Percentiles rank a stretch among this genome's conserved stretches.
Evolutionary conservation across 1,140 invertebrate genomes (phyloP).

Genomic region (Aphaenogaster floridana): DNA sequence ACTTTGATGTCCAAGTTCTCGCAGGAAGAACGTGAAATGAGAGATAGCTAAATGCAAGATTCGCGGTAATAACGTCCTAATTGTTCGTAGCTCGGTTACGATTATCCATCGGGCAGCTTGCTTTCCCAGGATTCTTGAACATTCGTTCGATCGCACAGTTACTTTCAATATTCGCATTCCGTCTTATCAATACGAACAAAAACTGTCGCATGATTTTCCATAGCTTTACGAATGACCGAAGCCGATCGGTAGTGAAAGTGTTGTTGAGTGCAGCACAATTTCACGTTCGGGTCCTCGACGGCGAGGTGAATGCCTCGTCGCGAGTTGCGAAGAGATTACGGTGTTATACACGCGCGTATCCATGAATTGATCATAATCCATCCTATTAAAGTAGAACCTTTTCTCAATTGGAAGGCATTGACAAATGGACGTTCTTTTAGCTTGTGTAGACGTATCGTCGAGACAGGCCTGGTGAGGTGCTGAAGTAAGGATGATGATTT

Average conservation of each 20-base stretch:
- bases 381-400: slow-evolving; percentile 49
- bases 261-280: slow-evolving; percentile 53
- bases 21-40: slow-evolving; percentile 19
- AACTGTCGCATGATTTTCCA: slow-evolving; percentile 7
- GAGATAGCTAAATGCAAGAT: not conserved
- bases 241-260: slow-evolving; percentile 24
- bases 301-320: not conserved
- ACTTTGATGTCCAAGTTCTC: slow-evolving; percentile 9
- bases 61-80: not conserved
- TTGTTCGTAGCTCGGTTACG: slow-evolving; percentile 20
- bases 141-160: slow-evolving; percentile 16
- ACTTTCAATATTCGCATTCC: slow-evolving; percentile 44
- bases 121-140: slow-evolving; percentile 13
- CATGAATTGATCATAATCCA: slow-evolving; percentile 32
- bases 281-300: slow-evolving; percentile 18
- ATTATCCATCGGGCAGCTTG: slow-evolving; percentile 4
- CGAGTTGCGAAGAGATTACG: slow-evolving; percentile 15
- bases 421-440: slow-evolving; percentile 82
- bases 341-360: slow-evolving; percentile 42
- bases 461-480: slow-evolving; percentile 82
- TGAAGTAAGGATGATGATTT: slow-evolving; percentile 76
- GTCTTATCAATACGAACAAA: slow-evolving; percentile 25
- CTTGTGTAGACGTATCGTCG: slow-evolving; percentile 83
- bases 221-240: slow-evolving; percentile 27
- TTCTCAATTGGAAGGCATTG: slow-evolving; percentile 69